phyloP scores from a whole-genome alignment of 2,888 invertebrate species.

The Drosophila rellima region DNA sequence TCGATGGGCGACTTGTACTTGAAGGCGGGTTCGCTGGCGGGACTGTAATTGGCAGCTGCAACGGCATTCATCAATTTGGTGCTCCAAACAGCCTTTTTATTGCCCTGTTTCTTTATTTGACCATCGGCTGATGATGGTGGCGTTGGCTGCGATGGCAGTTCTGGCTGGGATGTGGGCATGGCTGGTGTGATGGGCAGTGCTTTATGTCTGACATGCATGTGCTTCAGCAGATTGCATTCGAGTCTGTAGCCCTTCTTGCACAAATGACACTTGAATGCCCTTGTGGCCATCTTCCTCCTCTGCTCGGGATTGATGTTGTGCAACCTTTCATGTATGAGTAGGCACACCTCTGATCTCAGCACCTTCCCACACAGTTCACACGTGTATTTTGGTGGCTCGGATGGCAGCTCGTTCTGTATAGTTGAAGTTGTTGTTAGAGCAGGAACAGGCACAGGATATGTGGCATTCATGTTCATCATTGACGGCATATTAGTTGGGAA shows the following conservation, averaged over 20 bases:
- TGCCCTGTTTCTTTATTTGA: not conserved
- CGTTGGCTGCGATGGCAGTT: not conserved
- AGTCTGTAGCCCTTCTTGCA: conserved; percentile 49
- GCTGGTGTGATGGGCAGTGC: not conserved
- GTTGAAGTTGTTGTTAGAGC: not conserved
- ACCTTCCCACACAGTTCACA: not conserved
- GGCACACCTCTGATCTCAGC: not conserved
- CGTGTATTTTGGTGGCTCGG: not conserved
- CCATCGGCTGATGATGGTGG: not conserved
- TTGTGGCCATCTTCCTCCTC: not conserved
- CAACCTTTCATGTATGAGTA: not conserved
- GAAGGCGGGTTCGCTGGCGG: conserved; percentile 34
- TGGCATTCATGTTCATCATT: not conserved
- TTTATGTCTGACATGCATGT: conserved; percentile 38
- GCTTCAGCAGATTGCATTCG: conserved; percentile 18
- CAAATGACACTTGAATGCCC: conserved; percentile 20
- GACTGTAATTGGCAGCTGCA: conserved; percentile 58
- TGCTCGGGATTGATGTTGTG: not conserved
- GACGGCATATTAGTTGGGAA: not conserved
- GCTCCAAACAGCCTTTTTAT: conserved; percentile 19
- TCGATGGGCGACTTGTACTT: conserved; percentile 40
- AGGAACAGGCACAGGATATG: not conserved
- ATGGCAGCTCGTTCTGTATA: not conserved
- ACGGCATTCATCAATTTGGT: conserved; percentile 47
- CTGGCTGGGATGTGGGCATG: not conserved